A percentile compares a stretch with the other conserved stretches of the same genome.
These are phyloP conservation scores for Galbula dea DNA, from an alignment of 2,113 vertebrate genomes.

Conservation along the genomic window DNA sequence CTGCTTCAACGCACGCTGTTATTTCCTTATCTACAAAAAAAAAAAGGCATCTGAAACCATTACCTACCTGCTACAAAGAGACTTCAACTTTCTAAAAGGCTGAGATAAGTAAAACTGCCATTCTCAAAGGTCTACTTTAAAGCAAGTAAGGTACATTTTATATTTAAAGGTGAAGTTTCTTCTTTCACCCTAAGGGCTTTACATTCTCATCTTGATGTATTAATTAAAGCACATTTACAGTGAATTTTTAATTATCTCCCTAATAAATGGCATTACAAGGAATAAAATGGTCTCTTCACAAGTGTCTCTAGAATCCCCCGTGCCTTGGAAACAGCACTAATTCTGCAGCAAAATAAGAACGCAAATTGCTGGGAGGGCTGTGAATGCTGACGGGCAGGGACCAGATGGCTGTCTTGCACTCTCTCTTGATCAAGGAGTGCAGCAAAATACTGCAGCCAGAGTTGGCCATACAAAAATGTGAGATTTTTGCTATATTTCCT, in stretches of 20 bases:
- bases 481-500: neutral
- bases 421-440: neutral
- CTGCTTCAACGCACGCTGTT: neutral
- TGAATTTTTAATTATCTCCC: conserved; percentile 61
- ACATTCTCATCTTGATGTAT: conserved; percentile 56
- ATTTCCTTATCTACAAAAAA: neutral
- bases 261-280: conserved; percentile 57
- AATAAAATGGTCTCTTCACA: conserved; percentile 43
- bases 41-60: neutral
- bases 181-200: conserved; percentile 47
- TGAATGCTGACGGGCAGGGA: neutral
- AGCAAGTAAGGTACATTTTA: conserved; percentile 28
- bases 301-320: neutral
- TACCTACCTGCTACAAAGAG: conserved; percentile 34
- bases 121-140: conserved; percentile 49
- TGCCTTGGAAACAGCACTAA: neutral
- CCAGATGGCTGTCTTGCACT: neutral
- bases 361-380: neutral
- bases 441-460: neutral
- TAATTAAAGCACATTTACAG: conserved; percentile 53
- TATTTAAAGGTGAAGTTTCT: conserved; percentile 53
- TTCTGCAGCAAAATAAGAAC: neutral
- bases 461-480: neutral
- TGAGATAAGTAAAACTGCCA: conserved; percentile 46
- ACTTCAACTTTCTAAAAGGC: conserved; percentile 52